Evolutionary conservation across 2,888 invertebrate genomes (phyloP).

Genomic region (Chymomyza caudatula): DNA sequence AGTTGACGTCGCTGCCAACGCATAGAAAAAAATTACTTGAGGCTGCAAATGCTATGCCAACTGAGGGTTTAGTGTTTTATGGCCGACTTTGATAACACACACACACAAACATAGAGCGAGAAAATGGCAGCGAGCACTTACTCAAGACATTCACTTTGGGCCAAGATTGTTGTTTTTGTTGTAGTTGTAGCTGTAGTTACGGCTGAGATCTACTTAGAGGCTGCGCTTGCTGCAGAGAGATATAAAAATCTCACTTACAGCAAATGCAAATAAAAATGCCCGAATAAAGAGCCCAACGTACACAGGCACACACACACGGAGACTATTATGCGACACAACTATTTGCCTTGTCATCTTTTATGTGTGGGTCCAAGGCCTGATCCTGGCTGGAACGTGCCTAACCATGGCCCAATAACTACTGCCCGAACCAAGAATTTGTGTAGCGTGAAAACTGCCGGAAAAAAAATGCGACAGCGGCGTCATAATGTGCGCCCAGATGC

Average conservation of each 20-base stretch:
- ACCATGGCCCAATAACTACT: neutral
- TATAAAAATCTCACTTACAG: neutral
- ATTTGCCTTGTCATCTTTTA: conserved; percentile 14
- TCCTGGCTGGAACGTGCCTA: conserved; percentile 8
- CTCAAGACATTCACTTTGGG: neutral
- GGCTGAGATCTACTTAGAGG: neutral
- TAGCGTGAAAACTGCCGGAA: conserved; percentile 43
- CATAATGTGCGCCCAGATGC: conserved; percentile 45
- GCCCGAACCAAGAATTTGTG: conserved; percentile 11
- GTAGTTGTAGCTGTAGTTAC: neutral
- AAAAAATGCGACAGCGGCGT: conserved; percentile 25
- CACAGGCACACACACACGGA: neutral
- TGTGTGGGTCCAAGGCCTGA: neutral
- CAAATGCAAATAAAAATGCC: conserved; percentile 14
- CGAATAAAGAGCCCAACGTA: neutral
- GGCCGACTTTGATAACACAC: conserved; percentile 20
- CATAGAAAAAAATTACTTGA: conserved; percentile 12
- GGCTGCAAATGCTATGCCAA: neutral
- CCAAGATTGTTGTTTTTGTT: neutral
- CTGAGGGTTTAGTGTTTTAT: conserved; percentile 33
- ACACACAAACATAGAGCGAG: neutral
- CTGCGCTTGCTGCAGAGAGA: neutral
- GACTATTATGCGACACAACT: conserved; percentile 31
- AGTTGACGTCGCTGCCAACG: neutral
- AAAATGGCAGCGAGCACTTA: neutral